Conservation (phyloP, 2,888 invertebrate genomes). For the Euproctis similis region DNA sequence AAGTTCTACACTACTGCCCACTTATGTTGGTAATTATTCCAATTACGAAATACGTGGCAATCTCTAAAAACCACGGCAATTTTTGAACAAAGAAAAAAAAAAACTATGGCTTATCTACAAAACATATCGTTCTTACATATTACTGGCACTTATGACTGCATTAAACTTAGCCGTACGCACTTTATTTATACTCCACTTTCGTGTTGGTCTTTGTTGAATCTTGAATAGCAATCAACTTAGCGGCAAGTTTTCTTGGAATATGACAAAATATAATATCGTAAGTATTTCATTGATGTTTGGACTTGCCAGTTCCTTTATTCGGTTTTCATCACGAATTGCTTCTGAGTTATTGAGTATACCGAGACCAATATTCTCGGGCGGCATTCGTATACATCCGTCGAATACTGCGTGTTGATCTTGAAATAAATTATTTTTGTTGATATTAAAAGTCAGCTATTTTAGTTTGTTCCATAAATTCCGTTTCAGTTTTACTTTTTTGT, state of each 20-base stretch:
- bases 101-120: no score
- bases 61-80: no score
- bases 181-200: slow-evolving; percentile 1
- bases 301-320: slow-evolving; percentile 50
- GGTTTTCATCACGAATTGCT: slow-evolving; percentile 48
- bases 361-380: slow-evolving; percentile 44
- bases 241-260: slow-evolving; percentile 12
- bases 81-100: no score
- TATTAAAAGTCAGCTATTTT: slow-evolving; percentile 27
- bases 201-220: slow-evolving; percentile 3
- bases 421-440: slow-evolving; percentile 43
- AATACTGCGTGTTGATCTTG: slow-evolving; percentile 47
- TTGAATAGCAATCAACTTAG: slow-evolving; percentile 6
- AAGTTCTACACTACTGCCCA: no score
- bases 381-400: slow-evolving; percentile 66
- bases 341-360: slow-evolving; percentile 48
- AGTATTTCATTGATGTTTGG: slow-evolving; percentile 37
- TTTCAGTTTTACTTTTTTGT: no score
- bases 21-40: no score
- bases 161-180: no score
- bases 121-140: no score
- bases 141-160: no score
- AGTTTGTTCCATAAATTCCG: no score
- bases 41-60: no score
- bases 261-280: slow-evolving; percentile 12